Evolutionary conservation across 2,888 invertebrate genomes (phyloP).

Genomic region (Lasioglossum marginatum): DNA sequence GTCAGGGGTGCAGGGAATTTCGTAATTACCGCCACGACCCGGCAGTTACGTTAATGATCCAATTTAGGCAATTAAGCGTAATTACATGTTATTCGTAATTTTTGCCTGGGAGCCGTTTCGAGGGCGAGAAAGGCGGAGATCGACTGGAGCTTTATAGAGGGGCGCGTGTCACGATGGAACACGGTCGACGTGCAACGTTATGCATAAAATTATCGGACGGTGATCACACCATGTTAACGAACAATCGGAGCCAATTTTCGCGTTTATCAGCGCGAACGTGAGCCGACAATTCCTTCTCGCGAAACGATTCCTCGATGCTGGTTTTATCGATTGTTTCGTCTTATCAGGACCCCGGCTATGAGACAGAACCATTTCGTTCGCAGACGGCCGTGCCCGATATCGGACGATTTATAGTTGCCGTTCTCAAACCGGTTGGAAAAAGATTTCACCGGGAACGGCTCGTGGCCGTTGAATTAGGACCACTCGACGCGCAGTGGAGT

Average conservation of each 20-base stretch:
- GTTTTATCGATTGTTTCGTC: conserved; percentile 37
- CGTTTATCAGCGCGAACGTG: background rate
- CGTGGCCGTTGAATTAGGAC: background rate
- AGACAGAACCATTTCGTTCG: conserved; percentile 31
- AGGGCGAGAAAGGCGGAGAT: background rate
- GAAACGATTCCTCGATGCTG: background rate
- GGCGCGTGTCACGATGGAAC: background rate
- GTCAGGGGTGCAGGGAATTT: conserved; percentile 24
- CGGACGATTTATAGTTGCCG: conserved; percentile 38
- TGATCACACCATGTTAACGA: background rate
- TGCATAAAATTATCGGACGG: background rate
- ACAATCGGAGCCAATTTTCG: conserved; percentile 13
- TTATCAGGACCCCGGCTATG: conserved; percentile 8
- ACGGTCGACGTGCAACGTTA: background rate
- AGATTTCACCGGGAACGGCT: conserved; percentile 33
- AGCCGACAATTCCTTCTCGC: background rate
- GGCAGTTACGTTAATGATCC: conserved; percentile 35
- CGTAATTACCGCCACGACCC: conserved; percentile 19
- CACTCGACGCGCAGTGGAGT: background rate
- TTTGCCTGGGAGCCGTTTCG: conserved; percentile 16
- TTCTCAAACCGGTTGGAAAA: background rate
- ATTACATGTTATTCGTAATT: conserved; percentile 35
- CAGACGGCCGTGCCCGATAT: conserved; percentile 13
- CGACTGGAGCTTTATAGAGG: background rate
- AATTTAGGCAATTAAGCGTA: conserved; percentile 43